A percentile compares a stretch with the other conserved stretches of the same genome.
Conservation (phyloP, 1,140 invertebrate species). For the Gryon sp. region DNA sequence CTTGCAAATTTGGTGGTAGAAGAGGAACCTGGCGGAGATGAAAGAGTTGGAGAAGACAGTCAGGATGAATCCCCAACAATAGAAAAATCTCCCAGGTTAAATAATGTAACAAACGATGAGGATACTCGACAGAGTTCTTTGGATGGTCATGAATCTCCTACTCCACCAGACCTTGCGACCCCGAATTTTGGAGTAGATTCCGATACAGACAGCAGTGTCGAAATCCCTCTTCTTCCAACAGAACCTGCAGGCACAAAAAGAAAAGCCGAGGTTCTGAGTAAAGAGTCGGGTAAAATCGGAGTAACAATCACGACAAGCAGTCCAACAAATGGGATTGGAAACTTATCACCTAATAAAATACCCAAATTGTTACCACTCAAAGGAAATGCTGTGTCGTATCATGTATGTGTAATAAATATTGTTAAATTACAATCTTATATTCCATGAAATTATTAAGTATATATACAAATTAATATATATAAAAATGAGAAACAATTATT, state of each 20-base stretch:
- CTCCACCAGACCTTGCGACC: conserved; percentile 68
- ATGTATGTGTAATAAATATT: conserved; percentile 70
- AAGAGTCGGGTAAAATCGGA: conserved; percentile 92
- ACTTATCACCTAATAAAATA: conserved; percentile 80
- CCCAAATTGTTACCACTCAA: conserved; percentile 76
- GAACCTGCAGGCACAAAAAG: conserved; percentile 85
- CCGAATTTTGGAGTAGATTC: conserved; percentile 81
- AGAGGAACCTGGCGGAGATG: conserved; percentile 77
- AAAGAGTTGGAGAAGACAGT: conserved; percentile 76
- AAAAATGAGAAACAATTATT: too few relatives aligned
- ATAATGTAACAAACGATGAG: conserved; percentile 77
- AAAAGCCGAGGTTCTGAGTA: conserved; percentile 90
- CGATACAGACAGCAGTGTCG: conserved; percentile 81
- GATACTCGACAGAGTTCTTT: conserved; percentile 79
- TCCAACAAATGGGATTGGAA: conserved; percentile 81
- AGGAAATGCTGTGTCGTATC: conserved; percentile 72
- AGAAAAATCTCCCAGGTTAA: conserved; percentile 68
- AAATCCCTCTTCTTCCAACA: conserved; percentile 77
- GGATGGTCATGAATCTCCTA: conserved; percentile 75
- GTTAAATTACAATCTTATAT: conserved; percentile 4
- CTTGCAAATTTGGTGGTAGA: conserved; percentile 76
- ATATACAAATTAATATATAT: too few relatives aligned
- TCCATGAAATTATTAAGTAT: too few relatives aligned
- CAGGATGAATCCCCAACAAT: conserved; percentile 75
- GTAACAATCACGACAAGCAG: conserved; percentile 90